A percentile compares a stretch with the other conserved stretches of the same genome.
These are phyloP conservation scores for Harpagifer antarcticus DNA, from an alignment of 2,797 vertebrate species.

Conservation along the genomic window DNA sequence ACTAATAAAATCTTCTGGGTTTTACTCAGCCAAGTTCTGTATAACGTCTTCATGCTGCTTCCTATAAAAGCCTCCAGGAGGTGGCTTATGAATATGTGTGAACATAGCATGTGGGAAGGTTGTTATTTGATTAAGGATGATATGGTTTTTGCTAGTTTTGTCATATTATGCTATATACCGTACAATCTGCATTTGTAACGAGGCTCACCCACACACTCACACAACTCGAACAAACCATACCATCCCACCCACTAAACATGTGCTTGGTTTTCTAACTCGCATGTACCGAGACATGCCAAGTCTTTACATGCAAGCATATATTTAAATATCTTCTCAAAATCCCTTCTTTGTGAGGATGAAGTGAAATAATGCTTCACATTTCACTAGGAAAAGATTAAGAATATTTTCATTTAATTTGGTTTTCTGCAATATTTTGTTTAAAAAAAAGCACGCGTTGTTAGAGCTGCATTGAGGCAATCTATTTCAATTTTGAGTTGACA, in stretches of 20 bases:
- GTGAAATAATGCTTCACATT: constrained; percentile 26
- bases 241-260: constrained; percentile 34
- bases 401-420: constrained; percentile 18
- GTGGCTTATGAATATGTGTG: constrained; percentile 7
- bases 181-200: constrained; percentile 25
- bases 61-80: constrained; percentile 21
- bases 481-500: constrained; percentile 50
- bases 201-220: constrained; percentile 28
- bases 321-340: constrained; percentile 26
- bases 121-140: constrained; percentile 17
- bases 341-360: constrained; percentile 10
- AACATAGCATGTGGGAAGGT: constrained; percentile 3
- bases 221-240: constrained; percentile 11
- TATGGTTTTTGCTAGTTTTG: constrained; percentile 6
- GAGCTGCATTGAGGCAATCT: constrained; percentile 43
- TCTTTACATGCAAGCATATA: constrained; percentile 17
- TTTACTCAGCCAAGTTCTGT: constrained; percentile 28
- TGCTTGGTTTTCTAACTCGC: constrained; percentile 24
- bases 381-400: constrained; percentile 26
- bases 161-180: constrained; percentile 12
- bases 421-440: constrained; percentile 31
- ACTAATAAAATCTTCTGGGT: constrained; percentile 16
- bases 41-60: constrained; percentile 13
- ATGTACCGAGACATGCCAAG: constrained; percentile 31
- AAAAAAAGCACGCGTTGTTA: constrained; percentile 18